Conservation (phyloP, 2,113 vertebrate genomes). For the Synodontis membranacea region DNA sequence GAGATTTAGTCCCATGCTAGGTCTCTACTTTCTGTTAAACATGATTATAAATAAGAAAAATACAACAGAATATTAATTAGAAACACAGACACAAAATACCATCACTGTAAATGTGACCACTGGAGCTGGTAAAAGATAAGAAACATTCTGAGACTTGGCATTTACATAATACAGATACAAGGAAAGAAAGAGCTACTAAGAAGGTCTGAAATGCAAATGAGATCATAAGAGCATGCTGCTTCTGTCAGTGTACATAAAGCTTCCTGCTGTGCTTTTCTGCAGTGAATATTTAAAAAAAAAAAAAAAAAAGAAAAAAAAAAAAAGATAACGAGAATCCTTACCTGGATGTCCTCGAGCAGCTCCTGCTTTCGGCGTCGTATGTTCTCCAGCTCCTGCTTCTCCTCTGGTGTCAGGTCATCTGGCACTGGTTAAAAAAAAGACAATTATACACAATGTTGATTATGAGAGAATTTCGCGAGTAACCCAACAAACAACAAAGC, state of each 20-base stretch:
- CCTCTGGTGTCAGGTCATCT: conserved; percentile 91
- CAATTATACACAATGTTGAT: conserved; percentile 4
- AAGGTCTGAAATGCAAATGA: background rate
- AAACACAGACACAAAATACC: background rate
- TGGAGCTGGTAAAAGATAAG: background rate
- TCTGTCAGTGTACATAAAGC: background rate
- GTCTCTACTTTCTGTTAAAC: background rate
- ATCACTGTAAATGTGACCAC: background rate
- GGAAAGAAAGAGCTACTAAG: background rate
- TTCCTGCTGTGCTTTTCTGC: background rate
- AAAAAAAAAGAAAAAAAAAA: too few species aligned
- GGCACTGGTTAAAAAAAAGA: conserved; percentile 75
- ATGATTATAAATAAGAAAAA: background rate
- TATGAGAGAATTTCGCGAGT: background rate
- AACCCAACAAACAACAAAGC: background rate
- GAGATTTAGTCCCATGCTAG: background rate
- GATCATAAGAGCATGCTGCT: background rate
- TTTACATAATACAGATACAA: background rate
- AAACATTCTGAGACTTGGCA: background rate
- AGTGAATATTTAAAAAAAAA: background rate
- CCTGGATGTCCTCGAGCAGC: conserved; percentile 95
- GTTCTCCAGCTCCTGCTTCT: conserved; percentile 92
- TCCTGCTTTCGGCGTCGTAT: conserved; percentile 94
- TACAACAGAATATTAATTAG: background rate
- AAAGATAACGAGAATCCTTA: conserved; percentile 53